Evolutionary conservation across 2,113 vertebrate species (phyloP).

Genomic region (Suncus etruscus): DNA sequence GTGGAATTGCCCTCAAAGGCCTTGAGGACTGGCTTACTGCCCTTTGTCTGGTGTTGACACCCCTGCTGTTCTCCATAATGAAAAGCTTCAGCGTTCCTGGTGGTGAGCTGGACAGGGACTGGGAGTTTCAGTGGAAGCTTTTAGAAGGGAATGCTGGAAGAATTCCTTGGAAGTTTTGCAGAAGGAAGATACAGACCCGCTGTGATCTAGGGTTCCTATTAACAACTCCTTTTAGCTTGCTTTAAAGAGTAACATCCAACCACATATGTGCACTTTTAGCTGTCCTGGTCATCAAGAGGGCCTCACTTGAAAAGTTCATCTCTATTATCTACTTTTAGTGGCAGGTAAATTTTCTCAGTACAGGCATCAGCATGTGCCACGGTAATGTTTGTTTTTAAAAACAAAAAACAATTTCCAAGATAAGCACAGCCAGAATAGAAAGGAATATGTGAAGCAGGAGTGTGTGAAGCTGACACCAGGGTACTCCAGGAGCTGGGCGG

Average conservation of each 20-base stretch:
- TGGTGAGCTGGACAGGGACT: neutral
- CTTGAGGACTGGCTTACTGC: neutral
- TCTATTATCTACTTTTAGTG: slow-evolving; percentile 77
- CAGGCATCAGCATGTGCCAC: slow-evolving; percentile 69
- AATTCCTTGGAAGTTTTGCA: neutral
- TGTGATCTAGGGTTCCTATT: neutral
- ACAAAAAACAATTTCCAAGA: slow-evolving; percentile 38
- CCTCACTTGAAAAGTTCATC: slow-evolving; percentile 59
- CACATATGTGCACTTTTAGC: slow-evolving; percentile 42
- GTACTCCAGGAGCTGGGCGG: slow-evolving; percentile 51
- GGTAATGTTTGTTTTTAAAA: slow-evolving; percentile 76
- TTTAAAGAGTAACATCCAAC: no score
- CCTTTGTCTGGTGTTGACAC: neutral
- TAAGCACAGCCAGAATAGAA: slow-evolving; percentile 79
- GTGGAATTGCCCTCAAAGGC: neutral
- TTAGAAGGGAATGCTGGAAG: neutral
- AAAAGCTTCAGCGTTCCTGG: slow-evolving; percentile 1
- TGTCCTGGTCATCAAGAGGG: slow-evolving; percentile 52
- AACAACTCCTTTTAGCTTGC: neutral
- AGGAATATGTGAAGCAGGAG: slow-evolving; percentile 70
- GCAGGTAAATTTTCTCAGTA: slow-evolving; percentile 80
- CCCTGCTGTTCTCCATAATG: slow-evolving; percentile 40
- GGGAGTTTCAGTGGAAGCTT: neutral
- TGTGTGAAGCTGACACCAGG: slow-evolving; percentile 59
- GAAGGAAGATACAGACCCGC: slow-evolving; percentile 20